Conservation (phyloP, 1,140 invertebrate species). For the Mycetomoellerius zeteki region DNA sequence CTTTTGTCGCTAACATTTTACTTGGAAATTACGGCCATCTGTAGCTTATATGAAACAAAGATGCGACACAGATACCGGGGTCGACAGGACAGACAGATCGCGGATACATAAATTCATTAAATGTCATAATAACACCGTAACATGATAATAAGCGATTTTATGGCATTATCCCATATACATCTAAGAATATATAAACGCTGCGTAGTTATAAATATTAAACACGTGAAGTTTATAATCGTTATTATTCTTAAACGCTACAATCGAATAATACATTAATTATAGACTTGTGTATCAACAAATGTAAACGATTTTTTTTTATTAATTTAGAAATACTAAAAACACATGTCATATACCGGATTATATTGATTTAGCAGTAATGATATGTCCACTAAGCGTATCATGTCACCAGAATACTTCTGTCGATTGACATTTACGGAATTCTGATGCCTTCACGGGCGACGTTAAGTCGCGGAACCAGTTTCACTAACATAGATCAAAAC, state of each 20-base stretch:
- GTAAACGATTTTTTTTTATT: neutral
- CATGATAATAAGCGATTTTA: neutral
- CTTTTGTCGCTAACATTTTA: slow-evolving; percentile 79
- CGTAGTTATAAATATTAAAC: neutral
- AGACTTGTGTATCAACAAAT: neutral
- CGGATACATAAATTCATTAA: slow-evolving; percentile 39
- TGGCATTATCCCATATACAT: neutral
- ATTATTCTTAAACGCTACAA: slow-evolving; percentile 10
- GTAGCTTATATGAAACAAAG: slow-evolving; percentile 56
- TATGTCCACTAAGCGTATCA: neutral
- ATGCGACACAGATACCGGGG: neutral
- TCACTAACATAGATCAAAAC: slow-evolving; percentile 45
- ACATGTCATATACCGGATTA: neutral
- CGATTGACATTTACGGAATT: slow-evolving; percentile 50
- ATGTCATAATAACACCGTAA: neutral
- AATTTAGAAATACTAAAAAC: neutral
- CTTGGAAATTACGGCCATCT: slow-evolving; percentile 74
- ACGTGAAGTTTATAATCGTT: neutral
- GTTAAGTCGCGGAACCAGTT: slow-evolving; percentile 56
- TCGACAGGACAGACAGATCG: neutral
- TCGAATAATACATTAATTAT: slow-evolving; percentile 27
- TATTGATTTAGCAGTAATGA: slow-evolving; percentile 20
- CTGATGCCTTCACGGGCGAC: slow-evolving; percentile 10
- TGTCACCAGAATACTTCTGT: slow-evolving; percentile 3
- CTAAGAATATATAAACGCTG: neutral